phyloP scores from a whole-genome alignment of 2,888 invertebrate species.

The Panzeria rudis region DNA sequence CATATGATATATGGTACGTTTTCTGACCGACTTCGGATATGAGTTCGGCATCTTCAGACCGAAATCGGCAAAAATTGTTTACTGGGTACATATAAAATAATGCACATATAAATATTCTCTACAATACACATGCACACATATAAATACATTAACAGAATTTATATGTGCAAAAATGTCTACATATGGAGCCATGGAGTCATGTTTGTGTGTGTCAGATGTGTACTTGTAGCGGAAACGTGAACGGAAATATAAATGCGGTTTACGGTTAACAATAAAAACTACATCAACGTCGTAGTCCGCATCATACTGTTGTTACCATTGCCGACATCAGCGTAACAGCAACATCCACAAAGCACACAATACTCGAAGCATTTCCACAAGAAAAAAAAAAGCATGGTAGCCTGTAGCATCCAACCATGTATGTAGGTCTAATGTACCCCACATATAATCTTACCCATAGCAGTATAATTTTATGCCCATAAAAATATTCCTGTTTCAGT shows the following conservation, averaged over 20 bases:
- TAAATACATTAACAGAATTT: constrained; percentile 8
- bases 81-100: no score
- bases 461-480: not conserved
- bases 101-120: no score
- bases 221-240: constrained; percentile 67
- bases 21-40: no score
- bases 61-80: no score
- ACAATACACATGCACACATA: constrained; percentile 1
- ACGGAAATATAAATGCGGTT: constrained; percentile 72
- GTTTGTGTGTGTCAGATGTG: constrained; percentile 12
- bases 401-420: constrained; percentile 46
- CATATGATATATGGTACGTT: no score
- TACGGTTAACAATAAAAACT: constrained; percentile 71
- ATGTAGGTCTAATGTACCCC: not conserved
- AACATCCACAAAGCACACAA: constrained; percentile 19
- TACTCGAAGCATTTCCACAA: not conserved
- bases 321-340: constrained; percentile 43
- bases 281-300: constrained; percentile 65
- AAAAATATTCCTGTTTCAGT: constrained; percentile 55
- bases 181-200: constrained; percentile 15
- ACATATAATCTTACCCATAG: not conserved
- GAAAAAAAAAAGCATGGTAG: constrained; percentile 55
- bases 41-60: no score
- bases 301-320: constrained; percentile 27
- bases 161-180: constrained; percentile 10